Evolutionary conservation across 2,113 vertebrate genomes (phyloP).

Genomic region (Rousettus leschenaultii): DNA sequence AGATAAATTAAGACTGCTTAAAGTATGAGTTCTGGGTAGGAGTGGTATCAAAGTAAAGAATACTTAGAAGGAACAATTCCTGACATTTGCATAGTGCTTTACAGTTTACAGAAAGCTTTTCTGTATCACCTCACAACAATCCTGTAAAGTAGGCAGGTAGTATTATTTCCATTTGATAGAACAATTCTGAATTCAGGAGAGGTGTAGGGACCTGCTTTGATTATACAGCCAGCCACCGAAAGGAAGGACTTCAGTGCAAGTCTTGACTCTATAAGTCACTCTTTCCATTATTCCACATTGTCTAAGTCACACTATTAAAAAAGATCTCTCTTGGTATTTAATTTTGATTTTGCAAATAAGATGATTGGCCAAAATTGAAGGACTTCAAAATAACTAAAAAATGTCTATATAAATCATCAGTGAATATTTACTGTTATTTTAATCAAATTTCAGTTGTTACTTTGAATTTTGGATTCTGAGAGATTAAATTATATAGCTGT

Average conservation of each 20-base stretch:
- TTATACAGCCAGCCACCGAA: background rate
- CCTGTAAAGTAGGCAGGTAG: background rate
- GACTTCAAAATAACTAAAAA: conserved; percentile 13
- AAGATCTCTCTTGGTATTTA: background rate
- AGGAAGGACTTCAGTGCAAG: background rate
- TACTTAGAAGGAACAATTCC: background rate
- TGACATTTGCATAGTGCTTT: background rate
- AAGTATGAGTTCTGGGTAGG: background rate
- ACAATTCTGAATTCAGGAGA: background rate
- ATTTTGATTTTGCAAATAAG: conserved; percentile 32
- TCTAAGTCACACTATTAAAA: background rate
- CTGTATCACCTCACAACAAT: background rate
- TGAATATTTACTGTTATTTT: background rate
- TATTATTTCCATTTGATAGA: background rate
- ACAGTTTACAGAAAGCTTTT: background rate
- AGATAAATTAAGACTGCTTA: background rate
- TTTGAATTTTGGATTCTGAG: conserved; percentile 1
- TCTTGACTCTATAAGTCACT: background rate
- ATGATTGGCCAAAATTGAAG: conserved; percentile 6
- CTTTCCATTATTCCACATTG: background rate
- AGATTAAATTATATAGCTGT: background rate
- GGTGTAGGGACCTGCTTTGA: background rate
- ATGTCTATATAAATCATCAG: background rate
- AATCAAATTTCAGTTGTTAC: background rate
- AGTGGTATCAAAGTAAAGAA: background rate